phyloP scores from a whole-genome alignment of 2,797 vertebrate genomes.

The Sphenodon punctatus region DNA sequence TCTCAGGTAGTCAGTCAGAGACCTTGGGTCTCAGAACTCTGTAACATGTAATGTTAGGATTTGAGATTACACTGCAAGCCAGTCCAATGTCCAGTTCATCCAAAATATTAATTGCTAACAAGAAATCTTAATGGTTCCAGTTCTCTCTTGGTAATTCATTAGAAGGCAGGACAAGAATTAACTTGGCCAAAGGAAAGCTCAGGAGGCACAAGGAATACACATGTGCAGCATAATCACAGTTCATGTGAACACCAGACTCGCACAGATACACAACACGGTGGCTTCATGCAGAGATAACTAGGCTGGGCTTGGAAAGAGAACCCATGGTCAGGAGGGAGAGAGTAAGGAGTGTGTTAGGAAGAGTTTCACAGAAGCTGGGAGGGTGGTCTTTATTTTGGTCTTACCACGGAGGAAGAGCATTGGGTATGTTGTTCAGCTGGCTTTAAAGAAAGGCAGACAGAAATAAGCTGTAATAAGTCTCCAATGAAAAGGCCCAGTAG shows the following conservation, averaged over 20 bases:
- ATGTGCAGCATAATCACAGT: slow-evolving; percentile 71
- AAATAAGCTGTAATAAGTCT: slow-evolving; percentile 95
- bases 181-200: slow-evolving; percentile 67
- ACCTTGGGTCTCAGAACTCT: neutral
- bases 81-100: fast-evolving
- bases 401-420: slow-evolving; percentile 99
- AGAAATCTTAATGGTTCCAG: slow-evolving; percentile 66
- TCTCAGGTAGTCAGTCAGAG: neutral
- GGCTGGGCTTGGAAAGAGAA: slow-evolving; percentile 72
- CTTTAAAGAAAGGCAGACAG: slow-evolving; percentile 99
- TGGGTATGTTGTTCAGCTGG: slow-evolving; percentile 96
- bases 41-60: neutral
- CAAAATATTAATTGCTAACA: slow-evolving; percentile 35
- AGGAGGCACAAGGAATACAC: slow-evolving; percentile 67
- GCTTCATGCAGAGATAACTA: slow-evolving; percentile 78
- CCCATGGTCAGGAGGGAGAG: slow-evolving; percentile 54
- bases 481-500: slow-evolving; percentile 66
- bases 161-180: slow-evolving; percentile 68
- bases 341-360: slow-evolving; percentile 72
- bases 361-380: slow-evolving; percentile 76
- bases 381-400: slow-evolving; percentile 80
- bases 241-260: slow-evolving; percentile 73
- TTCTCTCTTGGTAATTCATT: slow-evolving; percentile 77
- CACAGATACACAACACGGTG: slow-evolving; percentile 69
- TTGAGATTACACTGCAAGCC: neutral